Percentiles rank a stretch among this genome's conserved stretches.
Evolutionary conservation across 1,140 invertebrate species (phyloP).

Genomic region (Yoshiicerus persimilis): DNA sequence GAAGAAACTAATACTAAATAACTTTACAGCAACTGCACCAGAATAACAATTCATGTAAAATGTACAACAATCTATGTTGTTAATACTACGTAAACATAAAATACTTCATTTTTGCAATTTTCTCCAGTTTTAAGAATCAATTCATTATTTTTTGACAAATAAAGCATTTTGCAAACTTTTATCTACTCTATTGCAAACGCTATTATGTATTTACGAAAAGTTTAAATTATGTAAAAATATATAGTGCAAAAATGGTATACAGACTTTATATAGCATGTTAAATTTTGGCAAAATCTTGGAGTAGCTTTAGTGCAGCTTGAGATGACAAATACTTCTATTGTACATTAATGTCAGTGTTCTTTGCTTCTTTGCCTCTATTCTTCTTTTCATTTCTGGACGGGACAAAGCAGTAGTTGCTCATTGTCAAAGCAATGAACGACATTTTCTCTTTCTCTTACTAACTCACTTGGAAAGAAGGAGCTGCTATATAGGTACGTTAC

Average conservation of each 20-base stretch:
- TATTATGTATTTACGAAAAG: no score
- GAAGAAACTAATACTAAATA: no score
- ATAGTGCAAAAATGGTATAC: background rate
- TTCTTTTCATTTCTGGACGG: background rate
- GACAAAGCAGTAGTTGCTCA: background rate
- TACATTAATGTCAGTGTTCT: background rate
- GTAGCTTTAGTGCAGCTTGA: background rate
- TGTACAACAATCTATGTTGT: background rate
- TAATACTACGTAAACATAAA: background rate
- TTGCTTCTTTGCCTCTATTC: background rate
- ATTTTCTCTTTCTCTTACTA: background rate
- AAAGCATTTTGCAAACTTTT: no score
- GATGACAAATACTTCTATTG: background rate
- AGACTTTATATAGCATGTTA: background rate
- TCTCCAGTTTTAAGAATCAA: no score
- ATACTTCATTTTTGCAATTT: background rate
- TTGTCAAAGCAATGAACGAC: background rate
- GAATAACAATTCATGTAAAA: background rate
- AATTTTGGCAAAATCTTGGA: background rate
- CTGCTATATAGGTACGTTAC: background rate
- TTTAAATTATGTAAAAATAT: background rate
- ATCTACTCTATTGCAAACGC: no score
- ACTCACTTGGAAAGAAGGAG: background rate
- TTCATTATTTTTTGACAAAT: background rate
- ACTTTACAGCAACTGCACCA: background rate